Conservation (phyloP, 2,113 vertebrate species). For the Apeltes quadracus region DNA sequence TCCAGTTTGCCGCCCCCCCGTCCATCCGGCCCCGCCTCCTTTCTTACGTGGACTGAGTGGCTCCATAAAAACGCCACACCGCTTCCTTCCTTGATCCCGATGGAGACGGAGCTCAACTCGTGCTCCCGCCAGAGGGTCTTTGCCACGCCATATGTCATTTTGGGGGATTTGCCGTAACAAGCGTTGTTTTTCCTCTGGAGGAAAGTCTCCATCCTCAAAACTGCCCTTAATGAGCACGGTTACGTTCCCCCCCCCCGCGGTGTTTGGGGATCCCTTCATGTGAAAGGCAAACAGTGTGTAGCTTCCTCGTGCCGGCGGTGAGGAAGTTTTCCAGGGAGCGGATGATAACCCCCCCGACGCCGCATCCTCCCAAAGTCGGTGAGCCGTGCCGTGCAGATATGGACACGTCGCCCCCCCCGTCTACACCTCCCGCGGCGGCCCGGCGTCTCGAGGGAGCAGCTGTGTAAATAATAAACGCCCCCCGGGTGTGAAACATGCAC, state of each 20-base stretch:
- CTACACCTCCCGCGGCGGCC: conserved; percentile 71
- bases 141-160: conserved; percentile 13
- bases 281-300: conserved; percentile 65
- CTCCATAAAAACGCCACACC: neutral
- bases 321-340: conserved; percentile 72
- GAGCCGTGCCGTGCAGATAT: conserved; percentile 77
- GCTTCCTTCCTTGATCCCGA: neutral
- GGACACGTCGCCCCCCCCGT: conserved; percentile 75
- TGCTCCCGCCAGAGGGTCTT: neutral
- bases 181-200: neutral
- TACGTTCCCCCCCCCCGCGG: no score
- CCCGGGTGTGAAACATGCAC: conserved; percentile 77
- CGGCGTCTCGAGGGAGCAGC: conserved; percentile 69
- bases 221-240: conserved; percentile 53
- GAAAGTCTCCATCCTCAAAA: conserved; percentile 22
- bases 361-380: conserved; percentile 74
- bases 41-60: neutral
- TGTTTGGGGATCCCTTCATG: conserved; percentile 73
- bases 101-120: neutral
- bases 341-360: conserved; percentile 78
- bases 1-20: neutral
- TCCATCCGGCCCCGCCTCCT: neutral
- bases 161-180: neutral
- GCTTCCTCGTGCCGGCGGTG: conserved; percentile 61
- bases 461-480: conserved; percentile 81